phyloP scores from a whole-genome alignment of 2,888 invertebrate species.

The Urechis unicinctus region DNA sequence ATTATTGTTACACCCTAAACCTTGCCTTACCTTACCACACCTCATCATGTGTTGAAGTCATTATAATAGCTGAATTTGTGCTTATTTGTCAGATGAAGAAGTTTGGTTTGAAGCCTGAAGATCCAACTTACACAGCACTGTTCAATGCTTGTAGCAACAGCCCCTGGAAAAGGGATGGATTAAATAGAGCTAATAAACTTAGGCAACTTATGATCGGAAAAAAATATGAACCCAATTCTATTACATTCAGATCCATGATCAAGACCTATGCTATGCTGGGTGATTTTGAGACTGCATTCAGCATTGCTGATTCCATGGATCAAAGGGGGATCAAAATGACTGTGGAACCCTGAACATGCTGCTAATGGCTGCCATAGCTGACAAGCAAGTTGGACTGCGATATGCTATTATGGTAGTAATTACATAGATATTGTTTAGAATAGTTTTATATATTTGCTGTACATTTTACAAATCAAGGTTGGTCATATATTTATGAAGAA shows the following conservation, averaged over 20 bases:
- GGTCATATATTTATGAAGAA: too few species aligned
- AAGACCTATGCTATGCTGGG: slow-evolving; percentile 84
- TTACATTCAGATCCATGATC: slow-evolving; percentile 50
- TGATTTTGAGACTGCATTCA: slow-evolving; percentile 70
- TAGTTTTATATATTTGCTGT: too few species aligned
- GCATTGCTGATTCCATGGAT: slow-evolving; percentile 77
- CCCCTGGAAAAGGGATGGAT: slow-evolving; percentile 61
- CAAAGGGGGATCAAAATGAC: slow-evolving; percentile 37
- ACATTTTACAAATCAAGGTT: too few species aligned
- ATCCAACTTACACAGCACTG: slow-evolving; percentile 74
- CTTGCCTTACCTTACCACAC: neutral
- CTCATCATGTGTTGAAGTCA: neutral
- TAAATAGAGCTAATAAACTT: slow-evolving; percentile 64
- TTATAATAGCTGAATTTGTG: neutral
- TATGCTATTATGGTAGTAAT: slow-evolving; percentile 64
- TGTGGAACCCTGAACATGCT: slow-evolving; percentile 71
- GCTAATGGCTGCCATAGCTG: slow-evolving; percentile 75
- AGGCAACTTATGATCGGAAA: slow-evolving; percentile 65
- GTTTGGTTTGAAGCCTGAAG: slow-evolving; percentile 62
- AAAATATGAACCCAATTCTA: slow-evolving; percentile 33
- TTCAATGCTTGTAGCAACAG: slow-evolving; percentile 84
- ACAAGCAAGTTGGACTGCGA: slow-evolving; percentile 72
- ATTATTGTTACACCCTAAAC: neutral
- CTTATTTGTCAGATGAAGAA: slow-evolving; percentile 65
- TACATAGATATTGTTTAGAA: too few species aligned